Conservation (phyloP, 2,113 vertebrate species). For the Anoura caudifer region DNA sequence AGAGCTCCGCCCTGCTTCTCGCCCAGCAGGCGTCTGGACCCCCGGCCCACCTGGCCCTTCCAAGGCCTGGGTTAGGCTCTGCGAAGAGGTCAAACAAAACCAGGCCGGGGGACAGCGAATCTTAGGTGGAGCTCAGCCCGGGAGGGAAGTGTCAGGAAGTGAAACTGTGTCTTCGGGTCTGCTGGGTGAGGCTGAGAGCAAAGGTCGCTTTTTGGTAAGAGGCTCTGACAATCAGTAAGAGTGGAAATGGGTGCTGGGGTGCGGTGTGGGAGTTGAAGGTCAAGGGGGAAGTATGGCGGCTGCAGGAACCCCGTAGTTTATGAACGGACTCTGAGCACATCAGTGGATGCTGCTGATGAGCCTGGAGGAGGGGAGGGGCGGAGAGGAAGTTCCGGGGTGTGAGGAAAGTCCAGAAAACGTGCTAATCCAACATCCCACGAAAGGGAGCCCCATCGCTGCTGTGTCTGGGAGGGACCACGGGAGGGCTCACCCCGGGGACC, state of each 20-base stretch:
- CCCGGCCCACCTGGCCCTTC: neutral
- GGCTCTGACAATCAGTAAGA: neutral
- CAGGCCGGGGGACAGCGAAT: neutral
- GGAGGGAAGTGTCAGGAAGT: neutral
- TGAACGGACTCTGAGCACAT: conserved; percentile 12
- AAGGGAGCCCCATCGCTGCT: neutral
- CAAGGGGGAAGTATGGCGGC: conserved; percentile 55
- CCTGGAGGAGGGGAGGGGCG: neutral
- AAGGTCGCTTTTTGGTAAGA: conserved; percentile 45
- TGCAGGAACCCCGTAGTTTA: neutral
- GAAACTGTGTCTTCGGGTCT: conserved; percentile 38
- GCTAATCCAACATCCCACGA: conserved; percentile 37
- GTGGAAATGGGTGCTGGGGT: neutral
- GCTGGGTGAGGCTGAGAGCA: conserved; percentile 22
- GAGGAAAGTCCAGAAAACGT: conserved; percentile 51
- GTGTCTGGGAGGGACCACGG: neutral
- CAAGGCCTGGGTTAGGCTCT: neutral
- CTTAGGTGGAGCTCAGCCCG: neutral
- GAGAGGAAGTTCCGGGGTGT: conserved; percentile 11
- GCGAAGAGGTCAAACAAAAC: neutral
- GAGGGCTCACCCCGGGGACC: neutral
- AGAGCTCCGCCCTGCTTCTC: neutral
- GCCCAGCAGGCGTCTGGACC: neutral
- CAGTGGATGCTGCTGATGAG: neutral
- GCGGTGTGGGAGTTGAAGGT: conserved; percentile 62